Evolutionary conservation across 23 tunicate species (phyloP).

Genomic region (Ascidia mentula): DNA sequence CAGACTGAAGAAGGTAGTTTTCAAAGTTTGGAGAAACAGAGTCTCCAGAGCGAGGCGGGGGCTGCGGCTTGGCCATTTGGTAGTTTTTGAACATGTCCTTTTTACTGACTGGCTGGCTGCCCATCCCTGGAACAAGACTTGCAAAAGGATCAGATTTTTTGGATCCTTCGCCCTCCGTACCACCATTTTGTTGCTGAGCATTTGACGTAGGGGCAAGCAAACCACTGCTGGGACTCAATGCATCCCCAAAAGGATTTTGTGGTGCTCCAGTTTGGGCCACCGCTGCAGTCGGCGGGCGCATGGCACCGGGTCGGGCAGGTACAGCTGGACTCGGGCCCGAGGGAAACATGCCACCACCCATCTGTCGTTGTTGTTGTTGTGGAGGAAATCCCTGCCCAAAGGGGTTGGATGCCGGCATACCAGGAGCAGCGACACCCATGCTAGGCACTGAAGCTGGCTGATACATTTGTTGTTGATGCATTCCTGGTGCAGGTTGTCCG

Average conservation of each 20-base stretch:
- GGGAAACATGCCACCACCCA: constrained; percentile 23
- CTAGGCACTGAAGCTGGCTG: not conserved
- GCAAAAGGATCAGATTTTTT: constrained; percentile 68
- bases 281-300: constrained; percentile 49
- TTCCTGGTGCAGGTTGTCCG: not conserved
- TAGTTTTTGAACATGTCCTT: constrained; percentile 92
- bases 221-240: constrained; percentile 24
- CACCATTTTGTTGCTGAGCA: constrained; percentile 19
- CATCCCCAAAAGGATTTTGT: constrained; percentile 89
- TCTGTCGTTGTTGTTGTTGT: constrained; percentile 4
- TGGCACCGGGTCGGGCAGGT: constrained; percentile 79
- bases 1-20: constrained; percentile 53
- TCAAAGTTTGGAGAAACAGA: constrained; percentile 46
- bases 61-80: constrained; percentile 85
- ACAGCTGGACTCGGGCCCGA: constrained; percentile 69
- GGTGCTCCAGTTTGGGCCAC: constrained; percentile 57
- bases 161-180: not conserved
- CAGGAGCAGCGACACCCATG: not conserved
- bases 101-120: constrained; percentile 34
- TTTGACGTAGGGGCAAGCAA: constrained; percentile 44
- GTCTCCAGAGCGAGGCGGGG: constrained; percentile 37
- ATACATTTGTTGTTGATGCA: not conserved
- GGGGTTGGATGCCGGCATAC: not conserved
- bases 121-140: constrained; percentile 63
- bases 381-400: not conserved